Evolutionary conservation across 92 coral and sea anemone species (phyloP).

Genomic region (Phymanthus crucifer): DNA sequence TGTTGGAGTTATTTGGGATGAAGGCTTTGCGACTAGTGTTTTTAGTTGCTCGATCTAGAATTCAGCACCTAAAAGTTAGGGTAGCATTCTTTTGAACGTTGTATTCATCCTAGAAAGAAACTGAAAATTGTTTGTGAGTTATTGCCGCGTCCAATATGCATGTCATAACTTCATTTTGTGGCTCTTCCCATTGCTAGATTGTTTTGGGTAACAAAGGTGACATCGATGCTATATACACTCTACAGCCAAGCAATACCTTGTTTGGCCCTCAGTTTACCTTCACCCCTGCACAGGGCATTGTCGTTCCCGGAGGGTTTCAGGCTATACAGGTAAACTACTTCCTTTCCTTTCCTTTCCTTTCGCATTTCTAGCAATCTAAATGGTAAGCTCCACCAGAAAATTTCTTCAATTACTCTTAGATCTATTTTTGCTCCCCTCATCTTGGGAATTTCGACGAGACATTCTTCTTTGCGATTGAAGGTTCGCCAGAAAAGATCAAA

Average conservation of each 20-base stretch:
- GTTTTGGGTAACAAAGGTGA: conserved; percentile 91
- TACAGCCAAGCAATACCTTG: conserved; percentile 62
- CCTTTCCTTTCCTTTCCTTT: not conserved
- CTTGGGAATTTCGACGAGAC: conserved; percentile 84
- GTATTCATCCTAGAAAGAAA: no score
- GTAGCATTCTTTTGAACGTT: no score
- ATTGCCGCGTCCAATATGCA: no score
- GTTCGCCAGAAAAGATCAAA: conserved; percentile 87
- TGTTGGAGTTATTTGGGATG: no score
- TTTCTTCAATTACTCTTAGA: conserved; percentile 32
- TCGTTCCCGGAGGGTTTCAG: conserved; percentile 92
- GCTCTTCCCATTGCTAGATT: conserved; percentile 48
- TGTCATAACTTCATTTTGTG: no score
- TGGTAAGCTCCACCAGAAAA: not conserved
- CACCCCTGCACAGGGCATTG: conserved; percentile 92
- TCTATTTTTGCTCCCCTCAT: conserved; percentile 85
- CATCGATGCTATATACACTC: conserved; percentile 87
- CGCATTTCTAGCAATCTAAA: not conserved
- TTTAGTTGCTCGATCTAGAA: no score
- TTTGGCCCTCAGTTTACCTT: conserved; percentile 87
- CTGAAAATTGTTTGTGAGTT: no score
- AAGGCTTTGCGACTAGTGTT: no score
- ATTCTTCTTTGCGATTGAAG: conserved; percentile 81
- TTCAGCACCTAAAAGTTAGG: no score
- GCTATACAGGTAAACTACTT: conserved; percentile 71